Conservation (phyloP, 2,888 invertebrate species). For the Trichogramma evanescens region DNA sequence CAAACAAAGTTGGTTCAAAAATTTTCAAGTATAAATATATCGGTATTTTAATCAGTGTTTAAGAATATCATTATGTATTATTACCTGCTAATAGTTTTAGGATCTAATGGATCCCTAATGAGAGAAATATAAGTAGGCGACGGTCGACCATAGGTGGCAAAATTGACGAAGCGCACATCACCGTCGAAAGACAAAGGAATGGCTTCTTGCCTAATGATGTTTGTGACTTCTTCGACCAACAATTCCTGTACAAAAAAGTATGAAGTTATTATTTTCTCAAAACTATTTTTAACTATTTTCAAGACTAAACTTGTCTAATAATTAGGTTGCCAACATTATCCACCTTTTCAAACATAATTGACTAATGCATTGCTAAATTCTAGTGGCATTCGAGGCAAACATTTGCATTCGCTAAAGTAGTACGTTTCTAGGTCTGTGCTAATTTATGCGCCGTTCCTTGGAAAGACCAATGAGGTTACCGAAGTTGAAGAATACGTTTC, state of each 20-base stretch:
- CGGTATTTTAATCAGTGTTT: slow-evolving; percentile 1
- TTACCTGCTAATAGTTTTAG: slow-evolving; percentile 51
- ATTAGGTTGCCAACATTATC: no score
- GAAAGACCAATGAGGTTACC: no score
- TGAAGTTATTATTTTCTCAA: neutral
- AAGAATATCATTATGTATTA: neutral
- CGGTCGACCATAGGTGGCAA: slow-evolving; percentile 53
- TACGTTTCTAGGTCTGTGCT: no score
- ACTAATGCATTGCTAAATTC: no score
- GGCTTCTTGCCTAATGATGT: slow-evolving; percentile 50
- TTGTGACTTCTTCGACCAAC: slow-evolving; percentile 51
- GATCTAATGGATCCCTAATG: slow-evolving; percentile 55
- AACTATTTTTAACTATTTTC: no score
- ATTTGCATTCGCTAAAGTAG: no score
- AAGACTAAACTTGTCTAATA: no score
- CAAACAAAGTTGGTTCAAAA: neutral
- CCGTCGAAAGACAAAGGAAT: slow-evolving; percentile 57
- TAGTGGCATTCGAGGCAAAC: no score
- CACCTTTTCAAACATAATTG: no score
- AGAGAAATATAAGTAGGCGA: slow-evolving; percentile 57
- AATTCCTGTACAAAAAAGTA: slow-evolving; percentile 46
- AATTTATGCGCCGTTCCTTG: no score
- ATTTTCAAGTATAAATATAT: neutral
- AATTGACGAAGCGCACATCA: slow-evolving; percentile 57
- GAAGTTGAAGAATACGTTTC: no score